Base-by-base conservation (phyloP, 1,140 invertebrate species). In the Drosophila nannoptera region DNA sequence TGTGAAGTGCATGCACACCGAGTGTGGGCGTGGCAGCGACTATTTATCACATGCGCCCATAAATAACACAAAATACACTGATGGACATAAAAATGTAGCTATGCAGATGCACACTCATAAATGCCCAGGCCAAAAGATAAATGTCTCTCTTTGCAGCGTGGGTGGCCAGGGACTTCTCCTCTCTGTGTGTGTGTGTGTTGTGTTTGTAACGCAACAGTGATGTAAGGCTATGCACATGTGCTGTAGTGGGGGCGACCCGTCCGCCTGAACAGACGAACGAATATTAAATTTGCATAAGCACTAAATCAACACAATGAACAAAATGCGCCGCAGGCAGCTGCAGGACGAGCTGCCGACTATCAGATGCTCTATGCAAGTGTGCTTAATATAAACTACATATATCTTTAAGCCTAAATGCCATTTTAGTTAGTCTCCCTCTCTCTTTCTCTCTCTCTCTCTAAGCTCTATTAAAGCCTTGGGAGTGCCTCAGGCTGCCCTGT, bases 261-360 rank as follows among this genome's bases (percentile, higher is more conserved):
- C n/a, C n/a, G n/a, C 32, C 55, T 12, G 16, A 55, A 65, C 60
- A 71, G 58, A 59, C 48, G 81, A 80, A 71, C 76, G 75, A 69
- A 75, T 75, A 84, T 84, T 86, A 86, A 80, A 84, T 84, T 84
- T 84, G 81, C 81, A 84, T 84, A 81, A 84, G 77, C 77, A 86
- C 81, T 84, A 84, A 86, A 86, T 86, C 81, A 86, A 84, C 81
- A 84, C 77, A 76, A 81, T 81, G 78, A 77, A 65, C 67, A 70
- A 55, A 42, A 16, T 22, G 54, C 50, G 69, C 38, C 58, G 60
- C 38, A 54, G 46, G 52, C 60, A 56, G 50, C 59, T 40, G 32
- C 67, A 46, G 14, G 53, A n/a, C 40, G 32, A 35, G 9, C n/a
- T 42, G 43, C 49, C 31, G 45, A 50, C 66, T 50, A 12, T 4